These are phyloP conservation scores for Penaeus vannamei DNA, from an alignment of 1,140 invertebrate genomes.

Conservation along the genomic window DNA sequence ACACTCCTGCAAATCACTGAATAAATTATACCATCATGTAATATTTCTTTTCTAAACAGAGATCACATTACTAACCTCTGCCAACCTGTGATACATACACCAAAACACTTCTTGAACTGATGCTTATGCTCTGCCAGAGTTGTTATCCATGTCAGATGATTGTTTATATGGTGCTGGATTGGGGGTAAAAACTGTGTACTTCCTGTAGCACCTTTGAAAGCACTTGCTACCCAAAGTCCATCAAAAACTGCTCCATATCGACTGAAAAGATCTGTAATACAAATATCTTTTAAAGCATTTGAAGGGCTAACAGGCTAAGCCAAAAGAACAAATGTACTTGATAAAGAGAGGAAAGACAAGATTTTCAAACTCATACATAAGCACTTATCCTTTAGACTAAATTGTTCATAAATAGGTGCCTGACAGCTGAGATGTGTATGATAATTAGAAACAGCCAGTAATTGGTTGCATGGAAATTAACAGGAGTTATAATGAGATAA, in stretches of 20 bases:
- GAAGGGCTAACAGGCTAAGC: not conserved
- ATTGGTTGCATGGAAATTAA: no score
- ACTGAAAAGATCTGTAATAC: constrained; percentile 51
- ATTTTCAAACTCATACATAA: no score
- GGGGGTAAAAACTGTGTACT: constrained; percentile 71
- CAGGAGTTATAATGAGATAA: no score
- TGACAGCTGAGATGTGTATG: no score
- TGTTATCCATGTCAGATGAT: constrained; percentile 63
- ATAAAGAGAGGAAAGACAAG: no score
- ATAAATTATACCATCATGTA: no score
- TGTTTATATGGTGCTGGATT: constrained; percentile 73
- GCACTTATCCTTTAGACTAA: no score
- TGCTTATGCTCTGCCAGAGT: constrained; percentile 47
- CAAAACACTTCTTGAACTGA: constrained; percentile 69
- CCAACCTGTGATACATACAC: constrained; percentile 76
- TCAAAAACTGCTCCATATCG: constrained; percentile 73
- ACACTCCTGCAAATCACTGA: no score
- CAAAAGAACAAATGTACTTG: no score
- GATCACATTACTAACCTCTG: constrained; percentile 69
- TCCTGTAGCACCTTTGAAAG: constrained; percentile 76
- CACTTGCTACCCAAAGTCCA: constrained; percentile 77
- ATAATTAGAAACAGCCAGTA: no score
- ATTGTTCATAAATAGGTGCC: no score
- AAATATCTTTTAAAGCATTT: not conserved
- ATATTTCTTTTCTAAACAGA: not conserved